Evolutionary conservation across 2,888 invertebrate genomes (phyloP).

Genomic region (Anaspis maculata): DNA sequence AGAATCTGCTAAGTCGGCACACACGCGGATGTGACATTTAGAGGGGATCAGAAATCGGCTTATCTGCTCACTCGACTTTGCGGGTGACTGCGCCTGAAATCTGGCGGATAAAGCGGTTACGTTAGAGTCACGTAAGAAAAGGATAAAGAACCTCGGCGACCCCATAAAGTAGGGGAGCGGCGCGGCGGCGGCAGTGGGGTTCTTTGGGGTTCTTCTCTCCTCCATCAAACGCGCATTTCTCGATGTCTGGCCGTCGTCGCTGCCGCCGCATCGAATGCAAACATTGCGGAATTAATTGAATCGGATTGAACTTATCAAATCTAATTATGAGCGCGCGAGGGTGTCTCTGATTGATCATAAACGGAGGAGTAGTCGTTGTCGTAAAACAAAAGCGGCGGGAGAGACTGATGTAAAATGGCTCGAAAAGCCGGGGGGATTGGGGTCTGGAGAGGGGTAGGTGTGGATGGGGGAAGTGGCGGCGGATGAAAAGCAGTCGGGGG

Average conservation of each 20-base stretch:
- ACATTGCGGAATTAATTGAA: no score
- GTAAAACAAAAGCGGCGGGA: conserved; percentile 17
- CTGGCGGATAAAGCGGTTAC: conserved; percentile 31
- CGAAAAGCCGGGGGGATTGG: conserved; percentile 12
- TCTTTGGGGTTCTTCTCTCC: no score
- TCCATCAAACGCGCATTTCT: no score
- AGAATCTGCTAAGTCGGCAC: conserved; percentile 26
- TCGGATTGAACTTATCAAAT: no score
- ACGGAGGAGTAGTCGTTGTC: conserved; percentile 10
- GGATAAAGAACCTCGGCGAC: conserved; percentile 1
- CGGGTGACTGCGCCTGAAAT: conserved; percentile 30
- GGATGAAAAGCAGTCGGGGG: conserved; percentile 8
- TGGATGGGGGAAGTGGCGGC: no score
- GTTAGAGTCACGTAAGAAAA: conserved; percentile 20
- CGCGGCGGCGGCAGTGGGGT: no score
- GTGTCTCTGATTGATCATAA: conserved; percentile 17
- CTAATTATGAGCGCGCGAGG: no score
- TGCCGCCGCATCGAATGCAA: no score
- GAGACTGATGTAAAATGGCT: conserved; percentile 20
- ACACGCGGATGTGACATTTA: conserved; percentile 27
- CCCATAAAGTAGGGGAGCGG: background rate
- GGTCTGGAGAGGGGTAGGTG: no score
- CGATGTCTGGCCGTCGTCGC: no score
- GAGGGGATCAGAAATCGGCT: conserved; percentile 32
- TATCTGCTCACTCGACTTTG: conserved; percentile 31